Evolutionary conservation across 1,140 invertebrate genomes (phyloP).

Genomic region (Bathynomus jamesi): DNA sequence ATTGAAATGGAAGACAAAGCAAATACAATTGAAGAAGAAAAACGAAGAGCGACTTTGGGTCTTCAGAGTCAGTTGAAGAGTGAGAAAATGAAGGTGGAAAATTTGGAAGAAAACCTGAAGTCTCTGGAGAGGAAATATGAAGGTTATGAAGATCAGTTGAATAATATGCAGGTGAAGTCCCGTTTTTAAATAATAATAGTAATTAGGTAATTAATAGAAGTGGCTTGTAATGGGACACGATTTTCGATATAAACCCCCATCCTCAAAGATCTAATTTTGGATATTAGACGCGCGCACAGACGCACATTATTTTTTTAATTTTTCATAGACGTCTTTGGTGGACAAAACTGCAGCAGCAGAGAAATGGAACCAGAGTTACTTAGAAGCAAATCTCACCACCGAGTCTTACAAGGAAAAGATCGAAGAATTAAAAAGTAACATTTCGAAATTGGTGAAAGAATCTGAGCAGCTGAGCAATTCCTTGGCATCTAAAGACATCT

Average conservation of each 20-base stretch:
- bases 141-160: conserved; percentile 26
- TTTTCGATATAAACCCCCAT: too few relatives aligned
- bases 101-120: conserved; percentile 37
- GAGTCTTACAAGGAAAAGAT: conserved; percentile 40
- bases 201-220: background rate
- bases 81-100: conserved; percentile 38
- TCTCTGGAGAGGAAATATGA: conserved; percentile 32
- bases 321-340: conserved; percentile 27
- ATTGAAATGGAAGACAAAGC: conserved; percentile 12
- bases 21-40: conserved; percentile 8
- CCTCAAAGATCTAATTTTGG: too few relatives aligned
- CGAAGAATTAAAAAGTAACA: conserved; percentile 39
- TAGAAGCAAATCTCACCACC: conserved; percentile 30
- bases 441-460: conserved; percentile 22
- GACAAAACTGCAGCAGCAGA: conserved; percentile 37
- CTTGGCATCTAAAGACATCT: background rate
- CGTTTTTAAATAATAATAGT: background rate
- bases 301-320: too few relatives aligned
- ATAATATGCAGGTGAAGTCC: conserved; percentile 21
- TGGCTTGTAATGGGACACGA: too few relatives aligned
- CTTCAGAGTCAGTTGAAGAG: conserved; percentile 39
- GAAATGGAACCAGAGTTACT: conserved; percentile 7
- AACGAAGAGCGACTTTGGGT: background rate
- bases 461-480: conserved; percentile 10
- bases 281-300: too few relatives aligned